Conservation (phyloP, 1,140 invertebrate genomes). For the Leptestheria dahalacensis region DNA sequence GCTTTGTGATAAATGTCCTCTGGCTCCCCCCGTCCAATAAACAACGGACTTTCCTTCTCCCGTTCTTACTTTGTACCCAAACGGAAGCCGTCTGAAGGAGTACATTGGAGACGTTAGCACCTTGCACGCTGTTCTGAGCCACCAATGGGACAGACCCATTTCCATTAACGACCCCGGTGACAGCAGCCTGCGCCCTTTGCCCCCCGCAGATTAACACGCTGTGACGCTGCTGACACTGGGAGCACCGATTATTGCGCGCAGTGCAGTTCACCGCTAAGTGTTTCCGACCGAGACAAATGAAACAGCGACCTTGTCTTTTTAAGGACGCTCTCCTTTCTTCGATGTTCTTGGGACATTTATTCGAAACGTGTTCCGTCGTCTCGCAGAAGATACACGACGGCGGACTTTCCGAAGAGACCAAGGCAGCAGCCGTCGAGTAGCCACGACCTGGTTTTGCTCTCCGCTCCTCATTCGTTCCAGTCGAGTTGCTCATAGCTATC, state of each 20-base stretch:
- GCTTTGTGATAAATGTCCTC: not conserved
- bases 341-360: not conserved
- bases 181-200: not conserved
- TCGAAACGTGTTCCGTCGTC: not conserved
- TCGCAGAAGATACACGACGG: not conserved
- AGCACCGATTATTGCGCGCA: not conserved
- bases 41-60: not conserved
- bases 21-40: constrained; percentile 3
- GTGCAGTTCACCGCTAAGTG: not conserved
- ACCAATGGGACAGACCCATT: not conserved
- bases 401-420: not conserved
- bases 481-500: not conserved
- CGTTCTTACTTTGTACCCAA: not conserved
- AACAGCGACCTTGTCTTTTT: constrained; percentile 3
- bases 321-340: not conserved
- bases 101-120: not conserved
- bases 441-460: not conserved
- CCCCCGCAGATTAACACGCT: not conserved
- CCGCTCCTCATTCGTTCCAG: not conserved
- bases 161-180: not conserved
- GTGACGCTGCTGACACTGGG: not conserved
- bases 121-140: not conserved
- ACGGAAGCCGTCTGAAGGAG: not conserved
- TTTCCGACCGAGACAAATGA: not conserved
- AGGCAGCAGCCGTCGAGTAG: not conserved